Evolutionary conservation across 2,113 vertebrate genomes (phyloP), one percentile per base, ranked within the genome.

Genomic region (Ceuthmochares aereus): DNA sequence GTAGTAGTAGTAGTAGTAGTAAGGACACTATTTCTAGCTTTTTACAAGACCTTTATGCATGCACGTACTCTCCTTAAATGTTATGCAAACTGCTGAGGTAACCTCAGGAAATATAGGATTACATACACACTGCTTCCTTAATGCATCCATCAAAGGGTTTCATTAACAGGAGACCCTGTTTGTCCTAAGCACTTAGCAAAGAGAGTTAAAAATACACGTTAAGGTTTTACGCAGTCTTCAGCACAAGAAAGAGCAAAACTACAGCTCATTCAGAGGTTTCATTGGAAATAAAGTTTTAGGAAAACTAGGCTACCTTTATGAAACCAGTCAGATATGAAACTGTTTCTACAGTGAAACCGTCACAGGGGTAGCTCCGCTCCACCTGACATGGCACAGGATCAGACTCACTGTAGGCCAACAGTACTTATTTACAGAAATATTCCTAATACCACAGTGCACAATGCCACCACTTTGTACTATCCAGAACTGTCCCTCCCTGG

Each of bases 21-120:
- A 93, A 63, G 9, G 40, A 90, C 25, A 69, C 19, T 68, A 58
- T 30, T 87, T 73, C 27, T 32, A 73, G 43, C 16, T 89, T 90
- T 93, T 92, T 60, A 74, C 27, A 89, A 69, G 63, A 81, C 59
- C 40, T 62, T 88, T 45, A 68, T n/a, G 47, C 13, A 10, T 49
- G 73, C 45, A 78, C 7, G 3, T 45, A 70, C 6, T 29, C 42
- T 81, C 49, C 69, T 84, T 89, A 69, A 78, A 73, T 55, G 72
- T 90, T 91, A 86, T 89, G 1, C 84, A 68, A 10, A 84, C 34
- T 36, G 54, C 63, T 92, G 78, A 96, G 80, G 89, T 92, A 87
- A 92, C 66, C 60, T 95, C 90, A 84, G 86, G 94, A 97, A 95
- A 94, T 93, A 95, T 20, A 93, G 86, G 54, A 94, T 96, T 95